phyloP scores from a whole-genome alignment of 2,113 vertebrate species.

The Siniperca knerii region DNA sequence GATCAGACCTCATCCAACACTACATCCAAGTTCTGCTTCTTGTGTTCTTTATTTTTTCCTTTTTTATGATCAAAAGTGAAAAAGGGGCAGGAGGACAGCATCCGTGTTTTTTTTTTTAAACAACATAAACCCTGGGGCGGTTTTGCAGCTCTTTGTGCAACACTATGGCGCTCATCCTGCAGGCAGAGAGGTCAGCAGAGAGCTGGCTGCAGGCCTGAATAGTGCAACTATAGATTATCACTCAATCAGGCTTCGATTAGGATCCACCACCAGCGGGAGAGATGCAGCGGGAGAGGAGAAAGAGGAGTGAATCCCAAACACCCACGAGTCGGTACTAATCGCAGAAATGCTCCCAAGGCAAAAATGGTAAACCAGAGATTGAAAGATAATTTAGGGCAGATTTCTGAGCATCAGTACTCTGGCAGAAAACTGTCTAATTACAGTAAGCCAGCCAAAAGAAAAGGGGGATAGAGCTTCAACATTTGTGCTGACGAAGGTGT shows the following conservation, averaged over 20 bases:
- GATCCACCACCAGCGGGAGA: constrained; percentile 57
- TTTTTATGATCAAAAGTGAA: constrained; percentile 36
- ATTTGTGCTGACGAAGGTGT: constrained; percentile 83
- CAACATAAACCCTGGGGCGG: constrained; percentile 26
- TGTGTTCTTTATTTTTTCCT: constrained; percentile 34
- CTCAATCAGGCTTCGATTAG: constrained; percentile 83
- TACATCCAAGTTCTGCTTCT: constrained; percentile 28
- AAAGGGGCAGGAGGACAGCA: constrained; percentile 18
- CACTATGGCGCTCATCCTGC: constrained; percentile 50
- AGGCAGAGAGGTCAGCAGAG: constrained; percentile 69
- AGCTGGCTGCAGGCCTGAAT: constrained; percentile 67
- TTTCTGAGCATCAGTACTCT: constrained; percentile 73
- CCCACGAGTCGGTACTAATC: constrained; percentile 71
- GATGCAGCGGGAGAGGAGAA: constrained; percentile 49
- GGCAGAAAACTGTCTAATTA: constrained; percentile 74
- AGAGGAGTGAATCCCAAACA: constrained; percentile 67
- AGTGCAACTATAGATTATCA: constrained; percentile 82
- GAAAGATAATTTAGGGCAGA: constrained; percentile 78
- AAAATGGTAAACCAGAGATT: constrained; percentile 81
- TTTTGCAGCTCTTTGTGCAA: constrained; percentile 56
- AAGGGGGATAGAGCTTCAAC: constrained; percentile 49
- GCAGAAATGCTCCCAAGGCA: constrained; percentile 80
- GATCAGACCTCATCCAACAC: constrained; percentile 53
- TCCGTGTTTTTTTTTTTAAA: constrained; percentile 18
- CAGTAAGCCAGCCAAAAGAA: constrained; percentile 54